Evolutionary conservation across 1,140 invertebrate genomes (phyloP).

Genomic region (Aricia agestis): DNA sequence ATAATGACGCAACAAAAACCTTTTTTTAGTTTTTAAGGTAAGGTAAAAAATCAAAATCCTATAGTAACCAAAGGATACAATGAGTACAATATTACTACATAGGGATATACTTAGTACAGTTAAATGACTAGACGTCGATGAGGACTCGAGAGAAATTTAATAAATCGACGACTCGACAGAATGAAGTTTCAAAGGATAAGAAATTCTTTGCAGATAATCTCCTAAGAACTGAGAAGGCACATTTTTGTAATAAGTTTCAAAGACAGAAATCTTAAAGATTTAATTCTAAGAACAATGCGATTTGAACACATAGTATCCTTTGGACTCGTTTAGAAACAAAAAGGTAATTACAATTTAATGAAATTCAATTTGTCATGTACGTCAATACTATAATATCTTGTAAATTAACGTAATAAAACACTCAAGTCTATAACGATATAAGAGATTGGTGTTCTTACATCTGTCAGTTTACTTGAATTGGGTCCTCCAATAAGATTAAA

Average conservation of each 20-base stretch:
- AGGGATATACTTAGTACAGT: not conserved
- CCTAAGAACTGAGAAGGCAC: not conserved
- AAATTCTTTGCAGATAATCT: not conserved
- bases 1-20: too few relatives aligned
- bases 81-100: too few relatives aligned
- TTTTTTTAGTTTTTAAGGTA: too few relatives aligned
- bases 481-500: slow-evolving; percentile 37
- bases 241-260: not conserved
- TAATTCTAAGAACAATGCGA: not conserved
- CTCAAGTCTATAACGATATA: slow-evolving; percentile 21
- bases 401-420: too few relatives aligned
- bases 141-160: slow-evolving; percentile 36
- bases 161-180: slow-evolving; percentile 18
- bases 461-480: slow-evolving; percentile 35
- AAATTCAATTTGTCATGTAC: too few relatives aligned
- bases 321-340: not conserved
- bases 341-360: too few relatives aligned
- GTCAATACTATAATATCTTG: too few relatives aligned
- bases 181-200: slow-evolving; percentile 8
- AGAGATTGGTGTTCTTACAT: slow-evolving; percentile 27
- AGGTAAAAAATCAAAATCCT: too few relatives aligned
- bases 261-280: not conserved
- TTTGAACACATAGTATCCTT: not conserved
- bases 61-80: too few relatives aligned
- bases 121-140: slow-evolving; percentile 20